Base-by-base conservation (phyloP, 1,140 invertebrate genomes). In the Belonocnema kinseyi region DNA sequence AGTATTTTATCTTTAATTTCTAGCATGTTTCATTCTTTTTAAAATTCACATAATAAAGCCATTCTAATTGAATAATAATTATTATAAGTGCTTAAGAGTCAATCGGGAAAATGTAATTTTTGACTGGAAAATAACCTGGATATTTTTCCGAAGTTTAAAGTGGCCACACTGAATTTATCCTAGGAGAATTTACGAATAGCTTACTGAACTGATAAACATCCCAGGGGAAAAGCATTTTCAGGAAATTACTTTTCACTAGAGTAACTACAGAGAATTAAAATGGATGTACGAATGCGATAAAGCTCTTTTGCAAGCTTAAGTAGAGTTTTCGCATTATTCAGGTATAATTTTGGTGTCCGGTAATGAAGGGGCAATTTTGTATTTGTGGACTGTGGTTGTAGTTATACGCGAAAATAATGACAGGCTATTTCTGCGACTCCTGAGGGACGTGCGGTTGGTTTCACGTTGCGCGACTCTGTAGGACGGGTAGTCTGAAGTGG, bases 401-500 rank as follows among this genome's bases (percentile, higher is more conserved):
- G 33, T 66, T 66, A 66, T 66, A 40, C n/a, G 26, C 14, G 33
- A 46, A 46, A 66, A 66, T 66, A 66, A 66, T 66, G 33, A 66
- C 61, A 40, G 26, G 26, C 61, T 33, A 66, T 40, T 66, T 66
- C 26, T 40, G 61, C n/a, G 61, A 66, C 61, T 66, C 61, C 61
- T 66, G 61, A 21, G 61, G 61, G 61, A 66, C 61, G 33, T 40
- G 33, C 61, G 61, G 61, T 66, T 66, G 61, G 33, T 66, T 66
- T 40, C 33, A 26, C 61, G 61, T 40, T 66, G 7, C 61, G 26
- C 61, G 33, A 16, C 33, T 40, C 26, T n/a, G 61, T 66, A 66
- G 33, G 33, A 26, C 61, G 61, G 61, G 61, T 66, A 40, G 61
- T 26, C 61, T 74, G 54, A 52, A 87, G 85, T 88, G 83, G 85